A percentile compares a stretch with the other conserved stretches of the same genome.
Conservation (phyloP, 2,888 invertebrate species). For the Lysandra coridon region DNA sequence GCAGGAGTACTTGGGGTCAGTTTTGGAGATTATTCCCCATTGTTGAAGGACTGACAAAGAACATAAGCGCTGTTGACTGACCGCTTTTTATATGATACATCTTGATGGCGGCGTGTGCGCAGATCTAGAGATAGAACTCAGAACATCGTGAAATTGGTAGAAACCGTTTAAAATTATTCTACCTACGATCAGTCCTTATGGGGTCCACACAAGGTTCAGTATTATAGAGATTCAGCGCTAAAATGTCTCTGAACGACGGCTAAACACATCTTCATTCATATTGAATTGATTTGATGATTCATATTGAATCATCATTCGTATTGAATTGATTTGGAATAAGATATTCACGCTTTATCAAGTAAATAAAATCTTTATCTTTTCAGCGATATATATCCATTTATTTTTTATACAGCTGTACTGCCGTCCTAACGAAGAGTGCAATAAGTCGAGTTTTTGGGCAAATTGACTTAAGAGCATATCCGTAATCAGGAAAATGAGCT, state of each 20-base stretch:
- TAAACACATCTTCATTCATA: background rate
- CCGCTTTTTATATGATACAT: slow-evolving; percentile 59
- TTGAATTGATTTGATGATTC: too few species aligned
- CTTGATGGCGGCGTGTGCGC: slow-evolving; percentile 49
- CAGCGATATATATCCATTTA: background rate
- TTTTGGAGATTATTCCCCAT: slow-evolving; percentile 76
- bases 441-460: too few species aligned
- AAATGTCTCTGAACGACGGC: background rate
- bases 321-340: slow-evolving; percentile 8
- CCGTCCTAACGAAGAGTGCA: too few species aligned
- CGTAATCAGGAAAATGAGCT: too few species aligned
- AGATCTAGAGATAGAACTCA: slow-evolving; percentile 46
- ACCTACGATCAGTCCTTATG: background rate
- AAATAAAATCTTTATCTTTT: background rate
- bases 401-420: background rate
- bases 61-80: slow-evolving; percentile 69
- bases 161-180: background rate
- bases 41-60: slow-evolving; percentile 70
- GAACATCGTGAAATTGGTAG: slow-evolving; percentile 59
- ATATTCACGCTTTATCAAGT: slow-evolving; percentile 2
- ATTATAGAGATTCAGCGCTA: background rate
- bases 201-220: background rate
- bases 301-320: background rate
- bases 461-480: too few species aligned
- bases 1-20: slow-evolving; percentile 75